phyloP scores from a whole-genome alignment of 2,888 invertebrate genomes.

The Sialis lutaria region DNA sequence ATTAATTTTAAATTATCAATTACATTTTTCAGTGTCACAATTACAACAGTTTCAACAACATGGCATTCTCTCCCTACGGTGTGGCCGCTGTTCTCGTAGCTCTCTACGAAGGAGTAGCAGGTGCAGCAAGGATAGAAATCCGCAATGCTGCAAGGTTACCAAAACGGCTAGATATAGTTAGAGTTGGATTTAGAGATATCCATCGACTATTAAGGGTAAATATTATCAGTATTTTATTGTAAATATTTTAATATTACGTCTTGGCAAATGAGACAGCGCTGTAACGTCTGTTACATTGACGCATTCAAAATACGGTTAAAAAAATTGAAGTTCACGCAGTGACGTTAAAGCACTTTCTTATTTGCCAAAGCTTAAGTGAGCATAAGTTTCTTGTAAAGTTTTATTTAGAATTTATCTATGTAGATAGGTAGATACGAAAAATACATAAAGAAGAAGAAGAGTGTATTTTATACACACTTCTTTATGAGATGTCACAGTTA shows the following conservation, averaged over 20 bases:
- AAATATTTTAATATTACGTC: too few relatives aligned
- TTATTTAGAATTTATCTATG: too few relatives aligned
- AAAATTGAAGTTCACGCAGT: too few relatives aligned
- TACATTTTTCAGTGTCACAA: constrained; percentile 37
- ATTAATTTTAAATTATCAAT: neutral
- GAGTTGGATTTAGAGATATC: constrained; percentile 67
- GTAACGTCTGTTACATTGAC: too few relatives aligned
- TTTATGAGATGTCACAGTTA: neutral
- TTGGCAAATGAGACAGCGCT: too few relatives aligned
- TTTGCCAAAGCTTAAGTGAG: neutral
- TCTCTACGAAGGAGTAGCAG: constrained; percentile 60
- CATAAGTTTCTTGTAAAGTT: neutral
- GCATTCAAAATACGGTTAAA: too few relatives aligned
- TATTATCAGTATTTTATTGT: constrained; percentile 9
- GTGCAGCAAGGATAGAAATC: constrained; percentile 55
- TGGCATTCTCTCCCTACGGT: constrained; percentile 73
- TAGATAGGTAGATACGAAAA: too few relatives aligned
- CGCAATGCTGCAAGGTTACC: constrained; percentile 52
- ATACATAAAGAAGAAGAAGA: too few relatives aligned
- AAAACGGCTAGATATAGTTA: constrained; percentile 49
- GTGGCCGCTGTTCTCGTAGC: constrained; percentile 63
- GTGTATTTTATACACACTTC: too few relatives aligned
- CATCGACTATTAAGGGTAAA: constrained; percentile 65
- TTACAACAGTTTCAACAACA: constrained; percentile 57
- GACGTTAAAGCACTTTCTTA: too few relatives aligned